Percentiles rank a stretch among this genome's conserved stretches.
Evolutionary conservation across 2,888 invertebrate genomes (phyloP).

Genomic region (Apotomis betuletana): DNA sequence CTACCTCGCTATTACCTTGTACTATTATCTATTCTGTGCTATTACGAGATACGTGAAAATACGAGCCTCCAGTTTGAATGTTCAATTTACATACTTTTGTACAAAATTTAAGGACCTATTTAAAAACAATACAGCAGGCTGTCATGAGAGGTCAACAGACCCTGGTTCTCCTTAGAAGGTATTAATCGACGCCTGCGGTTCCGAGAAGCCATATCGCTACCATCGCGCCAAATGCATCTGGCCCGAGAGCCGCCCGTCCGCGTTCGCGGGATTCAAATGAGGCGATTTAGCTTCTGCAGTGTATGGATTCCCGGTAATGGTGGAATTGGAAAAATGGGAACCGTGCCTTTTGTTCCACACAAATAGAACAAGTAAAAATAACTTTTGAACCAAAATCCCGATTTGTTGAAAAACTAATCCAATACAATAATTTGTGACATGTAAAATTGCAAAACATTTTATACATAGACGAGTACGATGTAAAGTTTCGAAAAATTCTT

Average conservation of each 20-base stretch:
- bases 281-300: neutral
- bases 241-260: neutral
- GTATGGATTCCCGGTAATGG: slow-evolving; percentile 6
- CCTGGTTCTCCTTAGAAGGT: slow-evolving; percentile 50
- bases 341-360: neutral
- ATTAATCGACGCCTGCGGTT: slow-evolving; percentile 57
- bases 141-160: slow-evolving; percentile 51
- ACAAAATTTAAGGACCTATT: slow-evolving; percentile 39
- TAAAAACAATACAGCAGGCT: slow-evolving; percentile 50
- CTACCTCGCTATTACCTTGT: no score
- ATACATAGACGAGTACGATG: no score
- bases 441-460: no score
- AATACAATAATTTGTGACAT: no score
- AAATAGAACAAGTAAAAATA: neutral
- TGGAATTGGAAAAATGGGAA: neutral
- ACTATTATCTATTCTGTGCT: no score
- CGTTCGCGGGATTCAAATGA: slow-evolving; percentile 19
- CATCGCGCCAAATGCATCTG: slow-evolving; percentile 22
- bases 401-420: no score
- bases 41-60: no score
- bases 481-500: no score
- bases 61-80: neutral
- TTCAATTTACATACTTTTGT: no score
- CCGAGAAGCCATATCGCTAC: slow-evolving; percentile 54
- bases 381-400: no score